Conservation (phyloP, 53 echinoderm and acorn worm genomes). For the Arbacia lixula region DNA sequence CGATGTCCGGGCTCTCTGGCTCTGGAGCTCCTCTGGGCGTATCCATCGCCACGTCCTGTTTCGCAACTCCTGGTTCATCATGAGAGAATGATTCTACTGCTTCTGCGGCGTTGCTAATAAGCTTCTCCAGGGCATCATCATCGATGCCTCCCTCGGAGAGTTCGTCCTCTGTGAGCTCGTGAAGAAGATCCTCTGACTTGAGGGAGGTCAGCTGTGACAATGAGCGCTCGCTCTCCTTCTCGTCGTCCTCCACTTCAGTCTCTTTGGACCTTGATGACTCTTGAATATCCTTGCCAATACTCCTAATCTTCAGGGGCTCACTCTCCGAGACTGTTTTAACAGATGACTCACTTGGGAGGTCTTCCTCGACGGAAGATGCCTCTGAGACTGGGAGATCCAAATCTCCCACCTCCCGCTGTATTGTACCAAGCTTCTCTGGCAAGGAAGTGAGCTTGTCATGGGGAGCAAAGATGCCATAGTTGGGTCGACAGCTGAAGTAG, state of each 20-base stretch:
- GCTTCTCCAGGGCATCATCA: slow-evolving; percentile 85
- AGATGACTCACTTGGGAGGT: slow-evolving; percentile 69
- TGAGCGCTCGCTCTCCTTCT: slow-evolving; percentile 63
- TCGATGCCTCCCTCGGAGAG: slow-evolving; percentile 80
- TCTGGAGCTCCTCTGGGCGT: slow-evolving; percentile 87
- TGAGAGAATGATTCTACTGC: slow-evolving; percentile 93
- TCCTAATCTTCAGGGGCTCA: slow-evolving; percentile 27
- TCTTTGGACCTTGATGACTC: background rate
- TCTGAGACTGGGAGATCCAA: slow-evolving; percentile 36
- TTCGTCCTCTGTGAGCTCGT: slow-evolving; percentile 77
- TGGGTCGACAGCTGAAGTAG: slow-evolving; percentile 78
- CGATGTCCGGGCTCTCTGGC: slow-evolving; percentile 3
- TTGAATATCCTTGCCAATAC: background rate
- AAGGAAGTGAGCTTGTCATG: slow-evolving; percentile 62
- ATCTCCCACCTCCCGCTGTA: background rate
- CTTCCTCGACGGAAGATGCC: slow-evolving; percentile 72
- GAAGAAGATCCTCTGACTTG: slow-evolving; percentile 74
- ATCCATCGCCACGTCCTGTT: slow-evolving; percentile 49
- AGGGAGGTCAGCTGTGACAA: slow-evolving; percentile 68
- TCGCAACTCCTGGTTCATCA: slow-evolving; percentile 64
- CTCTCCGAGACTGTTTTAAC: slow-evolving; percentile 58
- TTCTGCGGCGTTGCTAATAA: slow-evolving; percentile 85
- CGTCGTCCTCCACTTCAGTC: slow-evolving; percentile 59
- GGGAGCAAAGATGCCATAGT: slow-evolving; percentile 80
- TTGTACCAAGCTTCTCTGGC: background rate